A percentile compares a stretch with the other conserved stretches of the same genome.
phyloP scores from a whole-genome alignment of 2,797 vertebrate genomes.

The Poliocrania exsul region DNA sequence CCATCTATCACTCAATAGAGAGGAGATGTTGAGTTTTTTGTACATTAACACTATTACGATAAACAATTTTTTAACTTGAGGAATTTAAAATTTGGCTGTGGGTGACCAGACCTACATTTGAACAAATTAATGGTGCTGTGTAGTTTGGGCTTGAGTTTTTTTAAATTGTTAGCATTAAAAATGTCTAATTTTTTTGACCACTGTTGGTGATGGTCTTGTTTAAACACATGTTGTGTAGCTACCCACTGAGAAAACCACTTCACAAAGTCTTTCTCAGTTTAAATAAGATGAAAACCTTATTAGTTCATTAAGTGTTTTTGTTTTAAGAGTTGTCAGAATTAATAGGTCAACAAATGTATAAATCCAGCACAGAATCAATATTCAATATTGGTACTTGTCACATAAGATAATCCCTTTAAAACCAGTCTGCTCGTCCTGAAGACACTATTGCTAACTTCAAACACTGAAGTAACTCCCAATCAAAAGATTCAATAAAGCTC shows the following conservation, averaged over 20 bases:
- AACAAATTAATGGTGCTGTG: background rate
- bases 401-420: background rate
- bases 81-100: background rate
- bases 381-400: background rate
- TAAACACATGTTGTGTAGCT: background rate
- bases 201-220: background rate
- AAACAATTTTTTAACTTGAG: background rate
- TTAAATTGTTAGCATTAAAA: background rate
- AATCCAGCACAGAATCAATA: background rate
- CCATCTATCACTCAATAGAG: background rate
- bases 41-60: background rate
- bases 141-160: background rate
- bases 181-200: background rate
- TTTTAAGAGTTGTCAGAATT: background rate
- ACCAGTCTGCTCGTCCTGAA: background rate
- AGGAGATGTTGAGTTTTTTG: background rate
- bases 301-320: background rate
- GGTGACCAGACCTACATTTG: background rate
- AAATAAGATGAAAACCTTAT: background rate
- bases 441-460: background rate
- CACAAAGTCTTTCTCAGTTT: background rate
- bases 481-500: background rate
- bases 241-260: background rate
- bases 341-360: background rate
- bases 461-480: background rate